A percentile compares a stretch with the other conserved stretches of the same genome.
Conservation (phyloP, 2,888 invertebrate species). For the Brachyptera risi region DNA sequence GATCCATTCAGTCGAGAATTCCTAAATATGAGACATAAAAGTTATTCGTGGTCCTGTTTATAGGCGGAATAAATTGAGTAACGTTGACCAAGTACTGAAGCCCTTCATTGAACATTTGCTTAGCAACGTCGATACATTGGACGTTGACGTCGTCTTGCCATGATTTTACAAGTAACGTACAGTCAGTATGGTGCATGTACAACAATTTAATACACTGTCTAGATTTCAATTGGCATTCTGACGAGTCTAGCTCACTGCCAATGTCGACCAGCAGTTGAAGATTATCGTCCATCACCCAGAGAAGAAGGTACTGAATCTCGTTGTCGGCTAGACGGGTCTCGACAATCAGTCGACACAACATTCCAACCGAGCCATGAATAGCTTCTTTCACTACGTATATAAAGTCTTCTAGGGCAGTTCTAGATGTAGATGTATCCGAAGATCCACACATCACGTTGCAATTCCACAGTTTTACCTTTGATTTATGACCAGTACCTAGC, state of each 20-base stretch:
- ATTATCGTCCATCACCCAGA: constrained; percentile 61
- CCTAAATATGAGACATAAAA: constrained; percentile 56
- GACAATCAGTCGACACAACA: constrained; percentile 54
- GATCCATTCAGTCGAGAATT: too few species aligned
- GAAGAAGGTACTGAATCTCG: constrained; percentile 51
- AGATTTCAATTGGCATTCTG: constrained; percentile 41
- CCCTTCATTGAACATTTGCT: constrained; percentile 54
- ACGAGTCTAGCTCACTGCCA: neutral
- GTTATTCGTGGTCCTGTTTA: constrained; percentile 53
- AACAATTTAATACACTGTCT: constrained; percentile 54
- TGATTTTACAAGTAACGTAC: constrained; percentile 47
- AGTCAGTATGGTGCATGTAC: constrained; percentile 49
- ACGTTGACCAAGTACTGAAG: constrained; percentile 53
- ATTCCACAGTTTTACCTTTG: constrained; percentile 52
- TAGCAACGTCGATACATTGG: constrained; percentile 53
- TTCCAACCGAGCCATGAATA: constrained; percentile 51
- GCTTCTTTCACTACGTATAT: constrained; percentile 51
- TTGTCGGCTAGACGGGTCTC: constrained; percentile 47
- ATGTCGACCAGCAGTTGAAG: constrained; percentile 47
- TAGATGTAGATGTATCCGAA: constrained; percentile 34
- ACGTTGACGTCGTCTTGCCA: constrained; percentile 55
- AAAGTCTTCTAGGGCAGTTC: constrained; percentile 47
- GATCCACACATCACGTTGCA: constrained; percentile 50
- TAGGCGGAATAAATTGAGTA: constrained; percentile 53
- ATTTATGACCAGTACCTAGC: constrained; percentile 50